Conservation (phyloP, 2,797 vertebrate species). For the Salmo trutta region DNA sequence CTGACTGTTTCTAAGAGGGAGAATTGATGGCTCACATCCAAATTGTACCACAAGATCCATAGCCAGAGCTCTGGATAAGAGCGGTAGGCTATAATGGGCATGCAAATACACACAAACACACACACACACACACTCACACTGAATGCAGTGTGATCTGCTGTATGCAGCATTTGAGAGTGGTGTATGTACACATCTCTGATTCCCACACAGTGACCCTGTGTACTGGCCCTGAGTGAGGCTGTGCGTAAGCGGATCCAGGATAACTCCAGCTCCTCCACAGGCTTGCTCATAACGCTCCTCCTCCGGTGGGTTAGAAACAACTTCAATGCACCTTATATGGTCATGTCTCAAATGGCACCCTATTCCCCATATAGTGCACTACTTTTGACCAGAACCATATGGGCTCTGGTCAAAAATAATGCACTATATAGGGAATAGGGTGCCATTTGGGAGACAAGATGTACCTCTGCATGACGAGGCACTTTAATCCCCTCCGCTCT, state of each 20-base stretch:
- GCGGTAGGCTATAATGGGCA: background rate
- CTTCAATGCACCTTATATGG: background rate
- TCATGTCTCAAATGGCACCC: background rate
- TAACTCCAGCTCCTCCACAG: constrained; percentile 62
- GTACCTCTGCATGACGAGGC: constrained; percentile 26
- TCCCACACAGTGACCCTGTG: constrained; percentile 72
- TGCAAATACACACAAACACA: background rate
- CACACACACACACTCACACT: constrained; percentile 30
- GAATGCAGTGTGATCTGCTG: background rate
- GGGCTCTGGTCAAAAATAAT: background rate
- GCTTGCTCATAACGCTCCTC: constrained; percentile 34
- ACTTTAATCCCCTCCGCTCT: constrained; percentile 28
- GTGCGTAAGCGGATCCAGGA: constrained; percentile 70
- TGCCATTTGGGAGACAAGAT: constrained; percentile 29
- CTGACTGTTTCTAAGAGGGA: background rate
- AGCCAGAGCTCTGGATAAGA: background rate
- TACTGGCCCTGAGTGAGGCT: constrained; percentile 63
- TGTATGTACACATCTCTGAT: constrained; percentile 32
- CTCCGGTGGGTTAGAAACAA: constrained; percentile 53
- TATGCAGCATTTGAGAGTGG: background rate
- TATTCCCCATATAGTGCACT: background rate
- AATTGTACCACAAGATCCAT: constrained; percentile 10
- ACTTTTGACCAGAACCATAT: background rate
- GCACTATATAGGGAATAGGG: background rate
- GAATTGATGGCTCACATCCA: constrained; percentile 16